phyloP scores from a whole-genome alignment of 1,140 invertebrate genomes.

The Pseudomyrmex cubaensis region DNA sequence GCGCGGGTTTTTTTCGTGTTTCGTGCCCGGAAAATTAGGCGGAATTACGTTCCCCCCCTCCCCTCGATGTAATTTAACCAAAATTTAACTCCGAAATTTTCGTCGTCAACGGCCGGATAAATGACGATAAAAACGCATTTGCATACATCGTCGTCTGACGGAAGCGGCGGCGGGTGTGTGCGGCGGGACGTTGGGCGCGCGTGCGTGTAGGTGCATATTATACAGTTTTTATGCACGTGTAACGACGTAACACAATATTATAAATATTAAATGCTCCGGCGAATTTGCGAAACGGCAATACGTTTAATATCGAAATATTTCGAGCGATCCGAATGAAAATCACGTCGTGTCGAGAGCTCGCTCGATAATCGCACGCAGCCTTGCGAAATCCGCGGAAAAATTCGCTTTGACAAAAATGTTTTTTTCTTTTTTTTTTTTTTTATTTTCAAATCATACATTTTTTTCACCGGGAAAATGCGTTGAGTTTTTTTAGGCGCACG shows the following conservation, averaged over 20 bases:
- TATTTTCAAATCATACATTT: neutral
- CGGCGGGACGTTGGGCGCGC: neutral
- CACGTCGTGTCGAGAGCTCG: slow-evolving; percentile 25
- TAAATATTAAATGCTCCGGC: slow-evolving; percentile 48
- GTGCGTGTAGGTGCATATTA: slow-evolving; percentile 40
- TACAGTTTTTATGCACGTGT: slow-evolving; percentile 42
- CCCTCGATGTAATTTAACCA: slow-evolving; percentile 33
- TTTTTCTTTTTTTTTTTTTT: neutral
- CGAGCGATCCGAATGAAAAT: slow-evolving; percentile 33
- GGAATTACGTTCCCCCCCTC: slow-evolving; percentile 22
- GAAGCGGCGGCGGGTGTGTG: neutral
- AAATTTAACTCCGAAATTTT: slow-evolving; percentile 54
- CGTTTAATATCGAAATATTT: slow-evolving; percentile 57
- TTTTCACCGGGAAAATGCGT: neutral
- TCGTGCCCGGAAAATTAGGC: slow-evolving; percentile 36
- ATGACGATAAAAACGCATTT: slow-evolving; percentile 52
- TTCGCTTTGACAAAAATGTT: slow-evolving; percentile 8
- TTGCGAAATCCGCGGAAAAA: slow-evolving; percentile 19
- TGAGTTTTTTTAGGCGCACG: too few relatives aligned
- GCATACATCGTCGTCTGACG: slow-evolving; percentile 22
- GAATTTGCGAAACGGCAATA: slow-evolving; percentile 36
- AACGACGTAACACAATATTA: slow-evolving; percentile 40
- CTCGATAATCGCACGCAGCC: slow-evolving; percentile 1
- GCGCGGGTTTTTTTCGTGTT: slow-evolving; percentile 29
- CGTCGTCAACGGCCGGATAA: slow-evolving; percentile 30